phyloP scores from a whole-genome alignment of 2,888 invertebrate genomes.

The Aspidiotus rigidus region DNA sequence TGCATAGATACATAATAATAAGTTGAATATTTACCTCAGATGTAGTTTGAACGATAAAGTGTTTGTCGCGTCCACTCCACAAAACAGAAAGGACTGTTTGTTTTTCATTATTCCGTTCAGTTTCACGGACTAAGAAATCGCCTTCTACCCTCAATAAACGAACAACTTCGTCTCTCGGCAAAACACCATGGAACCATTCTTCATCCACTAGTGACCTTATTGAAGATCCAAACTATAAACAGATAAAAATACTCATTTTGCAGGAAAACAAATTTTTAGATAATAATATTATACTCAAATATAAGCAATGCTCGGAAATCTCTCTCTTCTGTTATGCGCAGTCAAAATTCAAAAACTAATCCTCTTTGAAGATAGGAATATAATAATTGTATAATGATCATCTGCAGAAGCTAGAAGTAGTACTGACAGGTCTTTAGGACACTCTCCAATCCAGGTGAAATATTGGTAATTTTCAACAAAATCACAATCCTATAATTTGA shows the following conservation, averaged over 20 bases:
- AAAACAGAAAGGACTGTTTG: conserved; percentile 90
- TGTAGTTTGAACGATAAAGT: conserved; percentile 93
- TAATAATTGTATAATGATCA: too few relatives aligned
- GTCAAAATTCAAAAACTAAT: too few relatives aligned
- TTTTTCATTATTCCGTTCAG: conserved; percentile 79
- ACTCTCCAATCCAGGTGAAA: too few relatives aligned
- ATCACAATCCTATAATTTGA: too few relatives aligned
- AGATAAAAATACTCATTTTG: background rate
- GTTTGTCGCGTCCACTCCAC: conserved; percentile 85
- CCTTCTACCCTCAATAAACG: conserved; percentile 82
- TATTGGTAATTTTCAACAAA: too few relatives aligned
- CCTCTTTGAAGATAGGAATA: too few relatives aligned
- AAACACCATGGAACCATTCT: conserved; percentile 95
- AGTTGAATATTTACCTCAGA: conserved; percentile 57
- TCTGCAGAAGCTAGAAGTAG: too few relatives aligned
- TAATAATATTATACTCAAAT: too few relatives aligned
- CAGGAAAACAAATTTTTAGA: background rate
- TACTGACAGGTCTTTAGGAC: too few relatives aligned
- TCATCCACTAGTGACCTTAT: conserved; percentile 74
- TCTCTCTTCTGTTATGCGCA: too few relatives aligned
- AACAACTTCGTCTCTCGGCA: conserved; percentile 92
- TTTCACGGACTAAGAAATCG: conserved; percentile 88
- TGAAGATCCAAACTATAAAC: conserved; percentile 39
- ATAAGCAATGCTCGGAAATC: too few relatives aligned
- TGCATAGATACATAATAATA: too few relatives aligned